These are phyloP conservation scores for Cichlasoma orientale DNA, from an alignment of 2,797 vertebrate species.

Conservation along the genomic window DNA sequence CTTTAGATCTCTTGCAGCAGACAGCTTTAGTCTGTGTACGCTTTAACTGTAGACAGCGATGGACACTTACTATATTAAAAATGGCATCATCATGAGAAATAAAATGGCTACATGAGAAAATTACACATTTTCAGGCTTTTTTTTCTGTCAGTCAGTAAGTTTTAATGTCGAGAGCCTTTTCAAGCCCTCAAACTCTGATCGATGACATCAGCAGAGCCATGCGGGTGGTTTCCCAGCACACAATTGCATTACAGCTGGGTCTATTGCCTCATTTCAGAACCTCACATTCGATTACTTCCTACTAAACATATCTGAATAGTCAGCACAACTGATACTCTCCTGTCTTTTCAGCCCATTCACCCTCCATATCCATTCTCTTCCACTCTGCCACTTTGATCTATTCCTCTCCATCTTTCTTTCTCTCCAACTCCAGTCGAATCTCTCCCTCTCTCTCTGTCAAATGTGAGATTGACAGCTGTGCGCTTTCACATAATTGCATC, in stretches of 20 bases:
- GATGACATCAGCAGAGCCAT: slow-evolving; percentile 9
- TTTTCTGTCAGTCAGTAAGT: background rate
- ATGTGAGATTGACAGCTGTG: slow-evolving; percentile 51
- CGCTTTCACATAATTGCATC: slow-evolving; percentile 69
- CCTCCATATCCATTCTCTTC: background rate
- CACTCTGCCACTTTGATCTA: slow-evolving; percentile 47
- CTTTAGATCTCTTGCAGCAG: slow-evolving; percentile 10
- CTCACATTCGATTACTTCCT: slow-evolving; percentile 39
- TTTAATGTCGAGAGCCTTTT: background rate
- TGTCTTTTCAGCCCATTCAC: background rate
- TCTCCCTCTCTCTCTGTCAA: slow-evolving; percentile 29
- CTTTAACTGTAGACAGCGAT: slow-evolving; percentile 18
- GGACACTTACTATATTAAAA: background rate
- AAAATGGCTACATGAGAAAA: background rate
- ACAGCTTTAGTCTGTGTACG: background rate
- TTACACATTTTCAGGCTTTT: background rate
- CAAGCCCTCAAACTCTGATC: background rate
- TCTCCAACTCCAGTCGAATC: slow-evolving; percentile 1
- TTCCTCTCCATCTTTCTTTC: slow-evolving; percentile 20
- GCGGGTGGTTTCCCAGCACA: background rate
- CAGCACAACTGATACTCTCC: slow-evolving; percentile 36
- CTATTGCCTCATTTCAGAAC: slow-evolving; percentile 56
- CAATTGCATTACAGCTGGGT: slow-evolving; percentile 35
- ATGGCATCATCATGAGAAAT: background rate
- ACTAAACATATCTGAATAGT: slow-evolving; percentile 50